Conservation (phyloP, 2,888 invertebrate genomes). For the Dyspetes luteomarginatus region DNA sequence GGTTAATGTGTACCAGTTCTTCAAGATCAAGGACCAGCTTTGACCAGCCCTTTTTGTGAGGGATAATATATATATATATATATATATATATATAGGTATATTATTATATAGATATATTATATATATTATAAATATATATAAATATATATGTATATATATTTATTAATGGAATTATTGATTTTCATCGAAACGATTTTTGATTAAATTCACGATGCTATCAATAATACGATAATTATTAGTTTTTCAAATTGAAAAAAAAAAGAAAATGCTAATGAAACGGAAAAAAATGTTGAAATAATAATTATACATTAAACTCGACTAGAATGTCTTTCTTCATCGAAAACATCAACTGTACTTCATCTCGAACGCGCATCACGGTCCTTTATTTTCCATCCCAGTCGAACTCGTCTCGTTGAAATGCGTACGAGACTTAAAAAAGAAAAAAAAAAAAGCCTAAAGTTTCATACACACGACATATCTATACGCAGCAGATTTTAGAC, state of each 20-base stretch:
- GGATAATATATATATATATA: too few relatives aligned
- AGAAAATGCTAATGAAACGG: background rate
- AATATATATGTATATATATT: too few relatives aligned
- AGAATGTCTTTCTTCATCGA: background rate
- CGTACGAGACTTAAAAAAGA: conserved; percentile 34
- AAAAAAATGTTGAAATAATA: background rate
- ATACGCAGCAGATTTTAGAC: conserved; percentile 24
- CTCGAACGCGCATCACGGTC: conserved; percentile 56
- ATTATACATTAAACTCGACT: background rate
- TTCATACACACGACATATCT: conserved; percentile 29
- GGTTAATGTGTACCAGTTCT: conserved; percentile 39
- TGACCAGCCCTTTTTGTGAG: conserved; percentile 9
- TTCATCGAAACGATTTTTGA: background rate
- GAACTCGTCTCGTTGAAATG: conserved; percentile 32
- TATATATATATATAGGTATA: too few relatives aligned
- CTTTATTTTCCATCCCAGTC: conserved; percentile 39
- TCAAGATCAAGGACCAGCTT: too few relatives aligned
- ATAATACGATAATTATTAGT: background rate
- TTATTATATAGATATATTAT: too few relatives aligned
- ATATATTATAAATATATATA: too few relatives aligned
- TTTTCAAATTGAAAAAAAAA: background rate
- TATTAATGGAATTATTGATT: too few relatives aligned
- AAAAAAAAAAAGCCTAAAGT: conserved; percentile 35
- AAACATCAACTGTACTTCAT: conserved; percentile 8
- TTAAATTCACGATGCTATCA: background rate